A percentile compares a stretch with the other conserved stretches of the same genome.
phyloP scores from a whole-genome alignment of 2,797 vertebrate genomes.

The Girardinus metallicus region DNA sequence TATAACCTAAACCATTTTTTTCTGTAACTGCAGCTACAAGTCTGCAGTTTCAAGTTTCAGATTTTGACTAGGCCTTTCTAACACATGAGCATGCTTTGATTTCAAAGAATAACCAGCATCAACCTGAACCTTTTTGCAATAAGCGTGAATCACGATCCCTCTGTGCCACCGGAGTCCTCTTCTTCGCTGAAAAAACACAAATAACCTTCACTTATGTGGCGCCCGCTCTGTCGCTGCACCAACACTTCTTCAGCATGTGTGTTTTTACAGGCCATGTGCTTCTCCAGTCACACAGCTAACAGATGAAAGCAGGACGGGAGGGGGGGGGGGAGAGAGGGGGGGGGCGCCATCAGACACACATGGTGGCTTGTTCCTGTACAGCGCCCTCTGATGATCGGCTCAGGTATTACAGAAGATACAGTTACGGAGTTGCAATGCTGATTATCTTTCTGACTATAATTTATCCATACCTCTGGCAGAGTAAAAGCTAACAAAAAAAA shows the following conservation, averaged over 20 bases:
- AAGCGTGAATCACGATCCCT: neutral
- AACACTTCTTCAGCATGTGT: neutral
- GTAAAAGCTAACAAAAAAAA: too few species aligned
- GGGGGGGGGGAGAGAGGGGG: neutral
- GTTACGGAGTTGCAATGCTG: neutral
- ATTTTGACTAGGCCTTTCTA: neutral
- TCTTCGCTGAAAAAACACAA: neutral
- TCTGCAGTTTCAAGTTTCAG: neutral
- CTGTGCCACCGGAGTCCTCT: neutral
- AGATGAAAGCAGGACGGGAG: conserved; percentile 24
- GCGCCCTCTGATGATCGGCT: conserved; percentile 17
- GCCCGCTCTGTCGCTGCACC: neutral
- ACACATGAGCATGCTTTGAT: neutral
- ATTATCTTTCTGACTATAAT: neutral
- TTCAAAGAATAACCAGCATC: neutral
- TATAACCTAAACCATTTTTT: neutral
- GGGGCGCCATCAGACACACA: neutral
- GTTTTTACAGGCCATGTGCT: conserved; percentile 47
- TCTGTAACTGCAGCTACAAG: neutral
- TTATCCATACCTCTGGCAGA: too few species aligned
- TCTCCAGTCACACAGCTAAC: conserved; percentile 44
- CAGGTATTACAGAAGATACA: conserved; percentile 7
- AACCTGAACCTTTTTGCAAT: neutral
- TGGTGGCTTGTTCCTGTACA: neutral
- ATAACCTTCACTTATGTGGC: neutral